Evolutionary conservation across 2,113 vertebrate genomes (phyloP), one percentile per base, ranked within the genome.

Genomic region (Caranx melampygus): DNA sequence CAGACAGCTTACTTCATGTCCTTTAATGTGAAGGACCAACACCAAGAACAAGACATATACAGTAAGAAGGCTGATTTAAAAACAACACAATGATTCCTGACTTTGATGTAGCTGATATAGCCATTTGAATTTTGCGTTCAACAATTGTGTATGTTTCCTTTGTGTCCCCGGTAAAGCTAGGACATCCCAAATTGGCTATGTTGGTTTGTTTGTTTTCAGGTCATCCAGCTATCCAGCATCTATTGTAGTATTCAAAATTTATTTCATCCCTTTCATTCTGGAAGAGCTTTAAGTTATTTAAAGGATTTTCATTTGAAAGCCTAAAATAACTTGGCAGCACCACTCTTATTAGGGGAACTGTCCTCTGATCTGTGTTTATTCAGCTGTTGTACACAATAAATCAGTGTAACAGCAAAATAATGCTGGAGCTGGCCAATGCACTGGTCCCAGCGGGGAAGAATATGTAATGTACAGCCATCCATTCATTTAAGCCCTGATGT

Each of bases 331-430:
- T 84, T 75, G 66, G 82, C 77, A 74, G 69, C 59, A 13, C 2
- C 44, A 45, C 57, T 79, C 79, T 72, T 34, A 80, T 74, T 54
- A 45, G 33, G 72, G 65, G 75, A 70, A 34, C 62, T 5, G 20
- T 72, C 64, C 70, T 80, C 70, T 81, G 52, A 85, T 87, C 73
- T 75, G 33, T 89, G 57, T 89, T 87, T 88, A 61, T 59, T 88
- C 89, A 89, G 85, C 87, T 87, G 79, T n/a, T 83, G 74, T 57
- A 75, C 76, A 69, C 77, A 86, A 49, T 64, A 60, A 76, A 73
- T 88, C 78, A 82, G 75, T 75, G 82, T 72, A 61, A 76, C 49
- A 52, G 65, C 66, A 90, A 87, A 85, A 26, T 26, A 67, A 83
- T 15, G 59, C 47, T 47, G 82, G 57, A 62, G 33, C 63, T 72